A percentile compares a stretch with the other conserved stretches of the same genome.
phyloP scores from a whole-genome alignment of 35 echinoderm and acorn worm species.

The Apostichopus californicus region DNA sequence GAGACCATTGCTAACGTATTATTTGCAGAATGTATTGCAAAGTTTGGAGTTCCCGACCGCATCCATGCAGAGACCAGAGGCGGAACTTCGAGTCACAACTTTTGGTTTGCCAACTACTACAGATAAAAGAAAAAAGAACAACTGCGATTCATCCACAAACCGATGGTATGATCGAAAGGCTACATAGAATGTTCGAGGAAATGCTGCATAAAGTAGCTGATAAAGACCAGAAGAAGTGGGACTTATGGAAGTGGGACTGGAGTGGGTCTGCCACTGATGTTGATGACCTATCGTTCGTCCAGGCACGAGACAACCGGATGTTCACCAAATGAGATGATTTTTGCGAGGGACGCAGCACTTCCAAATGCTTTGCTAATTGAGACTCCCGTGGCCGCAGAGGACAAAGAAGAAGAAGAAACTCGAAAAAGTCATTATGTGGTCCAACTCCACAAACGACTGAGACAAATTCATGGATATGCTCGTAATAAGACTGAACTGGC shows the following conservation, averaged over 20 bases:
- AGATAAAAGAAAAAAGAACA: conserved; percentile 50
- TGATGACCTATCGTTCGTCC: conserved; percentile 59
- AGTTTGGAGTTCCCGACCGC: too few species aligned
- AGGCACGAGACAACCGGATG: conserved; percentile 67
- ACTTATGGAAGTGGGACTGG: too few species aligned
- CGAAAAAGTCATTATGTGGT: not conserved
- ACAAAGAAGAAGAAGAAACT: not conserved
- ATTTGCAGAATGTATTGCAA: too few species aligned
- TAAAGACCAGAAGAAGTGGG: conserved; percentile 56
- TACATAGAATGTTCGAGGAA: conserved; percentile 36
- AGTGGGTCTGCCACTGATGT: conserved; percentile 20
- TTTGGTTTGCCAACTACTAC: conserved; percentile 50
- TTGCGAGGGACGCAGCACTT: conserved; percentile 10
- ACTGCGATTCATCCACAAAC: conserved; percentile 55
- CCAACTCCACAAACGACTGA: not conserved
- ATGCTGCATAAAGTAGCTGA: conserved; percentile 64
- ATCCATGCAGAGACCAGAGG: conserved; percentile 59
- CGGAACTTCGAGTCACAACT: conserved; percentile 67
- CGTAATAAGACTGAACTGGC: not conserved
- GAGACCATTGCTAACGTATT: too few species aligned
- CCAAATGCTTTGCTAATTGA: conserved; percentile 56
- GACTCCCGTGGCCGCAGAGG: not conserved
- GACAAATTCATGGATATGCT: not conserved
- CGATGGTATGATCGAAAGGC: conserved; percentile 60
- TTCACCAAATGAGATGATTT: conserved; percentile 78